Base-by-base conservation (phyloP, 2,888 invertebrate species). In the Microctonus brassicae region DNA sequence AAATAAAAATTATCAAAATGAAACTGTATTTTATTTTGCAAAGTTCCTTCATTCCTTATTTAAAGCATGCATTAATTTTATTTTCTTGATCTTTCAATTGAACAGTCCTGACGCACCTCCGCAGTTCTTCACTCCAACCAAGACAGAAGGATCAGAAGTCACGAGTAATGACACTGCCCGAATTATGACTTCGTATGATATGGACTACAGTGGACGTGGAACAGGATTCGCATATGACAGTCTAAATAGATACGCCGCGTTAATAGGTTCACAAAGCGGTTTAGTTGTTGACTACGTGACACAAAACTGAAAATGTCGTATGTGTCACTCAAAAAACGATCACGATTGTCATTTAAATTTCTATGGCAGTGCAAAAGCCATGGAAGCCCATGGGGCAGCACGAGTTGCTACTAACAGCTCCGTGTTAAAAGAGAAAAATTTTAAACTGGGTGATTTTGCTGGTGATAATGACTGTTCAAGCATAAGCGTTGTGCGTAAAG, bases 311-410 rank as follows among this genome's bases (percentile, higher is more conserved):
- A 77, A 75, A 65, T 80, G 79, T 66, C 36, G 66, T 20, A 55
- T 39, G 42, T 81, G 80, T 64, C 69, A 69, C 24, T 13, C 47
- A 11, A 34, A 64, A 64, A 72, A 75, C 0, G 69, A 77, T 55
- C 81, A 81, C 58, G 80, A 79, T 60, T 81, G 80, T 36, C 71
- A 80, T 4, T 1, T 58, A n/a, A 81, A 81, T 69, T 80, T 78
- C 57, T 2, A 47, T 11, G 81, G 78, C 7, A 82, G 80, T 58
- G 79, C 81, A 0, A 82, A 83, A 69, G 78, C 79, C 0, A 81
- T 82, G 79, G 81, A 81, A 57, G 60, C 81, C 9, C 63, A 73
- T 64, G 76, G 64, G 34, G 80, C 75, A 1, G 80, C 70, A 26
- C 20, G 74, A 24, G 22, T 81, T 7, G 57, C 78, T 1, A 77